These are phyloP conservation scores for Drosophila acutilabella DNA, from an alignment of 2,888 invertebrate genomes.

Conservation along the genomic window DNA sequence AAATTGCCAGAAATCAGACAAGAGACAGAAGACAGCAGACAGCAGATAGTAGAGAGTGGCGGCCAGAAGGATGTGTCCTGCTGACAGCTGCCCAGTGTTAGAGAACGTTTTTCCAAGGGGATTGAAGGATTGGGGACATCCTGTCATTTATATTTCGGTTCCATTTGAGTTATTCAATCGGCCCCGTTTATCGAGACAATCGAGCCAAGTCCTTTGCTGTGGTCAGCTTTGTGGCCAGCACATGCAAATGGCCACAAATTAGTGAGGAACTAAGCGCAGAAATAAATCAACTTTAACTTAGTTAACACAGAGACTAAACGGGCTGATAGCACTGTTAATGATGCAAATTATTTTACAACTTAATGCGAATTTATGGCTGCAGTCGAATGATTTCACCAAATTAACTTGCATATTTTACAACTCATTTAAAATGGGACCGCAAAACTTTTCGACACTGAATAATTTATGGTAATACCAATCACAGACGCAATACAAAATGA, in stretches of 20 bases:
- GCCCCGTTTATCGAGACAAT: slow-evolving; percentile 40
- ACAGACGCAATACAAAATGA: slow-evolving; percentile 54
- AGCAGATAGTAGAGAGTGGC: slow-evolving; percentile 25
- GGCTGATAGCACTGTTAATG: slow-evolving; percentile 30
- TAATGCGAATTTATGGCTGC: slow-evolving; percentile 71
- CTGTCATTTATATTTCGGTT: slow-evolving; percentile 69
- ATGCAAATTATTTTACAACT: slow-evolving; percentile 56
- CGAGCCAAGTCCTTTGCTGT: slow-evolving; percentile 50
- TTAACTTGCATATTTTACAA: slow-evolving; percentile 63
- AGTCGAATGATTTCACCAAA: slow-evolving; percentile 46
- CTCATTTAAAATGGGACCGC: slow-evolving; percentile 62
- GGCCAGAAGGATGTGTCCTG: slow-evolving; percentile 39
- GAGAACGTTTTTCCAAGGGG: neutral
- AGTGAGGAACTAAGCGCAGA: slow-evolving; percentile 40
- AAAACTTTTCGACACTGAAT: slow-evolving; percentile 65
- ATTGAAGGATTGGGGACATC: slow-evolving; percentile 6
- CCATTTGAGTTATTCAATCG: slow-evolving; percentile 71
- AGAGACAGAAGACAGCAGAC: no score
- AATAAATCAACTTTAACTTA: slow-evolving; percentile 47
- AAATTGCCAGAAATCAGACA: slow-evolving; percentile 64
- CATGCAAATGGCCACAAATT: slow-evolving; percentile 61
- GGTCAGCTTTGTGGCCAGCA: slow-evolving; percentile 46
- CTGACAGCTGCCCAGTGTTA: slow-evolving; percentile 54
- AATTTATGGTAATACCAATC: slow-evolving; percentile 70
- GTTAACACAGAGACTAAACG: slow-evolving; percentile 21